Percentiles rank a stretch among this genome's conserved stretches.
Conservation (phyloP, 2,113 vertebrate genomes). For the Neolamprologus devosi region DNA sequence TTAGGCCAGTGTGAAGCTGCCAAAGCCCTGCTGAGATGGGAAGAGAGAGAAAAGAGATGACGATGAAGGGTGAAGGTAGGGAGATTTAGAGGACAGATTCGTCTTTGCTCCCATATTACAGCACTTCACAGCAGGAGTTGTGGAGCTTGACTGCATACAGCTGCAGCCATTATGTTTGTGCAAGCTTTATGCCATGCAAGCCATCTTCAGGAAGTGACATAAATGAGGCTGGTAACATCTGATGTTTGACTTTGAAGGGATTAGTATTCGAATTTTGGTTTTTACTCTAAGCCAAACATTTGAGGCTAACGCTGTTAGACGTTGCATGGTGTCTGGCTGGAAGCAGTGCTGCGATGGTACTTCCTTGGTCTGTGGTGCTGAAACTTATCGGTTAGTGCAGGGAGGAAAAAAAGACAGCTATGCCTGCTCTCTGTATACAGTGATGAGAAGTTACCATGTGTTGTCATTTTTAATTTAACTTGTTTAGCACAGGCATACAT, state of each 20-base stretch:
- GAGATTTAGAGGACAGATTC: constrained; percentile 26
- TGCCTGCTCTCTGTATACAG: background rate
- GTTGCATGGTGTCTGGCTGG: background rate
- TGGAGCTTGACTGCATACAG: constrained; percentile 27
- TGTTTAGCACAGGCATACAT: background rate
- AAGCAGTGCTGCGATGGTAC: background rate
- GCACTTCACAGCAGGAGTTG: constrained; percentile 7
- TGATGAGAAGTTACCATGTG: background rate
- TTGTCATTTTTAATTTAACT: background rate
- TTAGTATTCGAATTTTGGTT: background rate
- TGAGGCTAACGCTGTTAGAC: background rate
- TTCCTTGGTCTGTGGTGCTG: constrained; percentile 41
- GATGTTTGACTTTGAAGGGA: background rate
- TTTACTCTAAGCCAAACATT: background rate
- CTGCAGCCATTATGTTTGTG: constrained; percentile 12
- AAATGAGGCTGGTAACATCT: background rate
- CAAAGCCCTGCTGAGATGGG: constrained; percentile 22
- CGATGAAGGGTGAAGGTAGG: background rate
- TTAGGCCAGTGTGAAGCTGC: constrained; percentile 33
- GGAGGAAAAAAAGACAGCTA: background rate
- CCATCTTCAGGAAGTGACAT: background rate
- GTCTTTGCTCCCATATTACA: background rate
- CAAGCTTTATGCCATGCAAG: background rate
- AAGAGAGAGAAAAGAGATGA: background rate
- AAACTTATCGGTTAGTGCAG: background rate